Percentiles rank a stretch among this genome's conserved stretches.
These are phyloP conservation scores for Eristalinus aeneus DNA, from an alignment of 2,888 invertebrate genomes.

Conservation along the genomic window DNA sequence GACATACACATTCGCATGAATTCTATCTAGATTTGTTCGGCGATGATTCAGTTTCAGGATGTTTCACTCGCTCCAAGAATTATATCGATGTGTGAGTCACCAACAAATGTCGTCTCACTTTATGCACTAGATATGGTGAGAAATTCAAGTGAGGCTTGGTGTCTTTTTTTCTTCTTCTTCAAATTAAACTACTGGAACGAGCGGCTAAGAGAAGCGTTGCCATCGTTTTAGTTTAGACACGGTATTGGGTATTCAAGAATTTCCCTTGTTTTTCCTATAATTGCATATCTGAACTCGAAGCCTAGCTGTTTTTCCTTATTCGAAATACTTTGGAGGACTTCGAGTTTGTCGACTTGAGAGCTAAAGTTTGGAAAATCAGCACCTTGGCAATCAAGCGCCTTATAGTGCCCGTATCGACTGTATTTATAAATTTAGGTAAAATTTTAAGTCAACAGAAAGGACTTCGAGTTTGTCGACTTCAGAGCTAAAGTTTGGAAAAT, in stretches of 20 bases:
- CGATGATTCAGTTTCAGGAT: constrained; percentile 20
- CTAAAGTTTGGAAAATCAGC: too few species aligned
- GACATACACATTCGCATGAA: constrained; percentile 24
- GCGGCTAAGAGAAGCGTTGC: neutral
- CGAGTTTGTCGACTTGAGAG: too few species aligned
- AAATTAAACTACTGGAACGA: neutral
- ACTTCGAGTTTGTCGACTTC: too few species aligned
- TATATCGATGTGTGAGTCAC: constrained; percentile 9
- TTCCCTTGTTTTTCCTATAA: neutral
- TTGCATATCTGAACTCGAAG: too few species aligned
- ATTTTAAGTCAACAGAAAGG: too few species aligned
- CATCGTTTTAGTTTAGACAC: neutral
- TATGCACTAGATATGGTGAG: constrained; percentile 16
- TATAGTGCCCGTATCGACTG: too few species aligned
- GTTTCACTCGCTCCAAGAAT: constrained; percentile 17
- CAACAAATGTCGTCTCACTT: neutral
- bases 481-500: too few species aligned
- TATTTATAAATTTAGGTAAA: too few species aligned
- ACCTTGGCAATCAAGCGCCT: too few species aligned
- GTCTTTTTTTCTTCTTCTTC: neutral
- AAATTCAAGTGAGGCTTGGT: neutral
- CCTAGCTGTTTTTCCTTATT: too few species aligned
- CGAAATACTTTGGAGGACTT: too few species aligned
- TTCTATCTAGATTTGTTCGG: constrained; percentile 1
- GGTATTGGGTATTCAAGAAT: neutral